Percentiles rank a stretch among this genome's conserved stretches.
Evolutionary conservation across 2,888 invertebrate species (phyloP).

Genomic region (Xanthia icteritia): DNA sequence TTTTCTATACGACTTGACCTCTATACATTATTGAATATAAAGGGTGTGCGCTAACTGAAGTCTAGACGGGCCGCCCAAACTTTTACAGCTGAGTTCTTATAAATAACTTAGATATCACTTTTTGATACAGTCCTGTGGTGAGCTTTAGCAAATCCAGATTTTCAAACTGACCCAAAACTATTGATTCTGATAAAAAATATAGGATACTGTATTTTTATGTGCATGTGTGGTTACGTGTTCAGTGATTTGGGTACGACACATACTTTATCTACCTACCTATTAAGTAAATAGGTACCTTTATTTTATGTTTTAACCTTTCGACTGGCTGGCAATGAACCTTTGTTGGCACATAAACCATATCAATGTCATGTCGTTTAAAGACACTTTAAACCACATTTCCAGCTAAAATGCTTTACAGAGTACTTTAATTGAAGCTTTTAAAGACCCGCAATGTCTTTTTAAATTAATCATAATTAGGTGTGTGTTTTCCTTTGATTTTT

Average conservation of each 20-base stretch:
- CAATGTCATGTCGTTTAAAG: slow-evolving; percentile 21
- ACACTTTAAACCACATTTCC: slow-evolving; percentile 12
- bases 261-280: background rate
- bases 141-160: slow-evolving; percentile 14
- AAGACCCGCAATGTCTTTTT: slow-evolving; percentile 6
- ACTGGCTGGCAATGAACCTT: slow-evolving; percentile 25
- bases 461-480: slow-evolving; percentile 23
- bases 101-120: slow-evolving; percentile 53
- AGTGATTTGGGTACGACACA: background rate
- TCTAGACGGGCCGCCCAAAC: slow-evolving; percentile 61
- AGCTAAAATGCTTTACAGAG: slow-evolving; percentile 12
- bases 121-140: slow-evolving; percentile 26
- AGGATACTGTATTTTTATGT: slow-evolving; percentile 1
- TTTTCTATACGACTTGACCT: slow-evolving; percentile 42
- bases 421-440: slow-evolving; percentile 28
- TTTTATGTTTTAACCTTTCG: slow-evolving; percentile 6
- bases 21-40: slow-evolving; percentile 60
- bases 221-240: background rate
- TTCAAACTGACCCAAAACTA: background rate
- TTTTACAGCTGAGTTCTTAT: slow-evolving; percentile 54
- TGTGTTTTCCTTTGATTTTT: slow-evolving; percentile 62
- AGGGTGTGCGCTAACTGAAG: slow-evolving; percentile 43
- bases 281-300: background rate
- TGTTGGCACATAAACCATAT: slow-evolving; percentile 24
- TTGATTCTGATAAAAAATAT: slow-evolving; percentile 7